Conservation (phyloP, 2,113 vertebrate species). For the Varanus komodoensis region DNA sequence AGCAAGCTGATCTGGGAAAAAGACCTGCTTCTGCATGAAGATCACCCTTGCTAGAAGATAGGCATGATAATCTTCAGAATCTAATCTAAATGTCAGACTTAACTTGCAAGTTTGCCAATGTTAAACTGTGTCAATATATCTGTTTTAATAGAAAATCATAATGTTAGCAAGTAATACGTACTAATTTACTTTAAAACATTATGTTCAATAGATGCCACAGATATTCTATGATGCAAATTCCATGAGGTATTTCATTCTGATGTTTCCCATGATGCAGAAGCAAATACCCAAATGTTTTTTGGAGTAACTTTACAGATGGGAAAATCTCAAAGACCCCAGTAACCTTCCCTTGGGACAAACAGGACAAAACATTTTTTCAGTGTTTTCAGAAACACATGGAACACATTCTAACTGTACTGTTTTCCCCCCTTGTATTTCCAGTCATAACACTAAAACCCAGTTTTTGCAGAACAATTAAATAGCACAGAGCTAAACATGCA, state of each 20-base stretch:
- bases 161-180: not conserved
- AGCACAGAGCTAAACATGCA: not conserved
- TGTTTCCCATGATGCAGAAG: not conserved
- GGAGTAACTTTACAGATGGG: not conserved
- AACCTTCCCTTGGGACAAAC: not conserved
- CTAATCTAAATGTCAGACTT: not conserved
- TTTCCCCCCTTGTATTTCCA: not conserved
- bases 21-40: not conserved
- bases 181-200: not conserved
- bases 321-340: not conserved
- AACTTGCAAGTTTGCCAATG: not conserved
- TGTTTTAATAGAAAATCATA: not conserved
- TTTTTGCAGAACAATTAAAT: conserved; percentile 20
- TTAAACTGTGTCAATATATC: not conserved
- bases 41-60: not conserved
- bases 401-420: not conserved
- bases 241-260: not conserved
- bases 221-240: not conserved
- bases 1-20: too few species aligned
- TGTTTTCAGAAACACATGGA: not conserved
- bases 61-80: not conserved
- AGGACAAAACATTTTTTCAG: not conserved
- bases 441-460: conserved; percentile 15
- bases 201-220: too few species aligned
- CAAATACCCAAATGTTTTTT: not conserved